Evolutionary conservation across 2,113 vertebrate genomes (phyloP), one percentile per base, ranked within the genome.

Genomic region (Cololabis saira): DNA sequence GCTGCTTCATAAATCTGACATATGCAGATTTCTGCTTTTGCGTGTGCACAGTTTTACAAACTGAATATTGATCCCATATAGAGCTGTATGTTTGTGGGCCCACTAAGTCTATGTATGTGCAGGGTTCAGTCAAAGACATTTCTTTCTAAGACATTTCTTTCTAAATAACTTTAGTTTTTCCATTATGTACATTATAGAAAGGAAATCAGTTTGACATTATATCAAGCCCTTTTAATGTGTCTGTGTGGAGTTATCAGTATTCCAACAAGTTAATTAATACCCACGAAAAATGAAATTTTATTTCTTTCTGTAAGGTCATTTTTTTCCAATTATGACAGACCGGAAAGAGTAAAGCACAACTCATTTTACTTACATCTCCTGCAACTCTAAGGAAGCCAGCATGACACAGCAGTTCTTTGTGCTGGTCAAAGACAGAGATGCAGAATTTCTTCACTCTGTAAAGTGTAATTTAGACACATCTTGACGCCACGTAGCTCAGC

Each of bases 331-430:
- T 51, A 37, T 9, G 6, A 37, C 33, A 37, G 33, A 7, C 33
- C 5, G 33, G 27, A 60, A 27, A 5, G 13, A 48, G 43, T 14
- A 6, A 41, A 45, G 49, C 30, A 41, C 18, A 27, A 19, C 2
- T 60, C 30, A 53, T 40, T 49, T 61, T 43, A 44, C 41, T n/a
- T 12, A 11, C 52, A 16, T 13, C 54, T 6, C 9, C 9, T 5
- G 5, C 43, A 52, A 63, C 72, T 63, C 18, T 6, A 12, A 61
- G 53, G 54, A 2, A 2, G 21, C 49, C 83, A 37, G 65, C 18
- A 40, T 83, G 80, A 85, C 74, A 62, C 85, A 80, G 82, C 80
- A 83, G 54, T 84, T 82, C 77, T 66, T 78, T 33, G 15, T 13
- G 2, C 54, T 7, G 67, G 42, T 43, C 45, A 63, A 55, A 60